Conservation (phyloP, 2,113 vertebrate genomes). For the Hemicordylus capensis region DNA sequence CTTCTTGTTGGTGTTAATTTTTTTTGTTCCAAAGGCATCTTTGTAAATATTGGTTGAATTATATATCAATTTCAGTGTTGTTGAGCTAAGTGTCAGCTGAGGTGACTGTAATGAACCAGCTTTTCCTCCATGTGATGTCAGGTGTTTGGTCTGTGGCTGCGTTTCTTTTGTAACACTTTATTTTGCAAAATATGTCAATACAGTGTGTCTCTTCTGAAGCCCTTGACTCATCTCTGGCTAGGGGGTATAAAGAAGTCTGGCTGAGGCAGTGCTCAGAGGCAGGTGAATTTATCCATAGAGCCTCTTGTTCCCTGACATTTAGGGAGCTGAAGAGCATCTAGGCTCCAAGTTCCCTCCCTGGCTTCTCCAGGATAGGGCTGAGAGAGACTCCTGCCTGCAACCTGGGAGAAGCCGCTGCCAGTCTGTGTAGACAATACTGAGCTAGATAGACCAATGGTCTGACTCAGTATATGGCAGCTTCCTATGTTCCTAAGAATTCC, state of each 20-base stretch:
- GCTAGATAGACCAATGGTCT: too few relatives aligned
- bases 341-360: too few relatives aligned
- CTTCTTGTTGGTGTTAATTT: background rate
- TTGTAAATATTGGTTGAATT: constrained; percentile 64
- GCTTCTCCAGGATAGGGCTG: too few relatives aligned
- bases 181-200: constrained; percentile 63
- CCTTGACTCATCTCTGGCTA: background rate
- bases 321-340: too few relatives aligned
- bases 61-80: constrained; percentile 41
- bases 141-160: constrained; percentile 61
- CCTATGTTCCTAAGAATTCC: too few relatives aligned
- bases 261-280: background rate
- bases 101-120: constrained; percentile 58
- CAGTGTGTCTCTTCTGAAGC: constrained; percentile 53
- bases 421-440: too few relatives aligned
- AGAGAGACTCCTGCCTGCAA: too few relatives aligned
- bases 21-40: constrained; percentile 4
- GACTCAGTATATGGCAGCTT: too few relatives aligned
- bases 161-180: constrained; percentile 43
- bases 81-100: constrained; percentile 38
- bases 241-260: background rate
- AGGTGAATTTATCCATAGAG: background rate
- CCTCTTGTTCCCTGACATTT: background rate
- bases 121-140: constrained; percentile 58
- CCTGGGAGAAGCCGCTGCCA: too few relatives aligned